A percentile compares a stretch with the other conserved stretches of the same genome.
Conservation (phyloP, 2,797 vertebrate genomes). For the Rhadinocentrus ornatus region DNA sequence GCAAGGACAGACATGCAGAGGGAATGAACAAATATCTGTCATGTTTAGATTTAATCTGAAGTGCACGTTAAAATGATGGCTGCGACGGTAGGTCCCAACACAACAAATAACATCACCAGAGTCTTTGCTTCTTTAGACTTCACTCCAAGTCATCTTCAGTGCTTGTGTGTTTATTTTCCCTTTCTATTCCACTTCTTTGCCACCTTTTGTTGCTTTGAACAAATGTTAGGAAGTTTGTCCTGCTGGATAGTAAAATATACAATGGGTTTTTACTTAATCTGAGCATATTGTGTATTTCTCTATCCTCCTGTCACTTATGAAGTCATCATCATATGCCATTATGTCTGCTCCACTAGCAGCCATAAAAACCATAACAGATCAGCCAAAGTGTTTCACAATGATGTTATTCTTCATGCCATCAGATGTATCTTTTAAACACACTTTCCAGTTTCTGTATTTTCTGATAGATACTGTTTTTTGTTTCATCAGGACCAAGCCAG, state of each 20-base stretch:
- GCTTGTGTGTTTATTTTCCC: background rate
- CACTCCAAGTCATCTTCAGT: constrained; percentile 3
- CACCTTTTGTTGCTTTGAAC: background rate
- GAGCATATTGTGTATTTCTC: background rate
- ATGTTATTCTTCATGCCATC: background rate
- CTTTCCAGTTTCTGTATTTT: background rate
- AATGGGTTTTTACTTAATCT: background rate
- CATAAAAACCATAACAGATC: constrained; percentile 4
- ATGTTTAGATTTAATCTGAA: constrained; percentile 21
- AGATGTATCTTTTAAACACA: background rate
- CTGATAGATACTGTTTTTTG: background rate
- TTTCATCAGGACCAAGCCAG: background rate
- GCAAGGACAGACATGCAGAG: constrained; percentile 9
- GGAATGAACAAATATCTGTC: constrained; percentile 24
- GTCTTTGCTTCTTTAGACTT: constrained; percentile 1
- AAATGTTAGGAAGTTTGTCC: background rate
- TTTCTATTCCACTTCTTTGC: background rate
- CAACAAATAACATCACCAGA: constrained; percentile 19
- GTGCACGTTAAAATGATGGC: constrained; percentile 25
- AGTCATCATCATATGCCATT: constrained; percentile 7
- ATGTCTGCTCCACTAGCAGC: constrained; percentile 3
- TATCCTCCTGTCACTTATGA: constrained; percentile 1
- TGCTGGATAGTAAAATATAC: background rate
- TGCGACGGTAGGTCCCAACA: constrained; percentile 13
- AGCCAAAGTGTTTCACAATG: background rate